These are phyloP conservation scores for Nephrotoma guestfalica DNA, from an alignment of 2,888 invertebrate genomes.

Conservation along the genomic window DNA sequence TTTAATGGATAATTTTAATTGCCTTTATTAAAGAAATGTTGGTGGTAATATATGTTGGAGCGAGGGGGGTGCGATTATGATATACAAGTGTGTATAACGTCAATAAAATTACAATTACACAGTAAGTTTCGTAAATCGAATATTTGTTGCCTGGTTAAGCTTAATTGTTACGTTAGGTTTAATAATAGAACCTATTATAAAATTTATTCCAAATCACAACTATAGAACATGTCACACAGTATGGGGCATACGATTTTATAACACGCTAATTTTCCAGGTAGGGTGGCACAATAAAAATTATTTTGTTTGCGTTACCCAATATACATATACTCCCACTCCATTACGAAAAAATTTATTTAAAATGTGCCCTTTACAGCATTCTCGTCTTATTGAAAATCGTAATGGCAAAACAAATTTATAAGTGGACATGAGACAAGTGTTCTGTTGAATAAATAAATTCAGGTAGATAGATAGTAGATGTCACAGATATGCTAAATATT, in stretches of 20 bases:
- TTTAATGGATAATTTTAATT: neutral
- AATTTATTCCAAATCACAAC: neutral
- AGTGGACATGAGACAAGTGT: neutral
- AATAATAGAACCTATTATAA: neutral
- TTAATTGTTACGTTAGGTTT: neutral
- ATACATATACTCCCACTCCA: neutral
- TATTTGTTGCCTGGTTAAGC: neutral
- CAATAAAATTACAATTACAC: neutral
- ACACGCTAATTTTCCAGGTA: neutral
- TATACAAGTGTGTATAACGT: neutral
- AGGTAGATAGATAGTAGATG: neutral
- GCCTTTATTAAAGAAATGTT: neutral
- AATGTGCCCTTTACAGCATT: neutral
- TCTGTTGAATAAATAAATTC: neutral
- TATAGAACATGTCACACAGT: neutral
- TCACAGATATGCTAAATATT: neutral
- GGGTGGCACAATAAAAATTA: neutral
- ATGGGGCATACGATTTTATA: neutral
- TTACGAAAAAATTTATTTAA: neutral
- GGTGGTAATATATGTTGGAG: neutral
- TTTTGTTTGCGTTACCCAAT: neutral
- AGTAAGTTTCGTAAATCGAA: neutral
- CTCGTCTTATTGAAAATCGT: neutral
- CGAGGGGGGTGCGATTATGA: neutral
- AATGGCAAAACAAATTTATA: neutral